A percentile compares a stretch with the other conserved stretches of the same genome.
Conservation (phyloP, 2,113 vertebrate species). For the Carlito syrichta region DNA sequence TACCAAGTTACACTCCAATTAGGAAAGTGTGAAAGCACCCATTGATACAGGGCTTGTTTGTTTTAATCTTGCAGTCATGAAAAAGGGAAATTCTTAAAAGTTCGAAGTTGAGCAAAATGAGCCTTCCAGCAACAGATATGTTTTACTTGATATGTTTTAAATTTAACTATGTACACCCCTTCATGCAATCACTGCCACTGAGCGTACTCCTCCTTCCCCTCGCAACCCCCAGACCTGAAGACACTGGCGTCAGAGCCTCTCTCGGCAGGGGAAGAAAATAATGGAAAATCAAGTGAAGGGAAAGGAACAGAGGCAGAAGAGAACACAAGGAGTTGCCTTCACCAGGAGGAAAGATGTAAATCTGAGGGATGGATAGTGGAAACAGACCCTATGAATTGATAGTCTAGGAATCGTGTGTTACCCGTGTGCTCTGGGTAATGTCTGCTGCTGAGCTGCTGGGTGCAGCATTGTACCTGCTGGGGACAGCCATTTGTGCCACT, state of each 20-base stretch:
- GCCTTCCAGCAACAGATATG: too few species aligned
- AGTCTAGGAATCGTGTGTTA: background rate
- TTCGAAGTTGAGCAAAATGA: background rate
- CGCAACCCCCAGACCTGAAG: too few species aligned
- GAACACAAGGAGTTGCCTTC: background rate
- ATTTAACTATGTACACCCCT: fast-evolving
- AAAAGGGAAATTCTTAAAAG: background rate
- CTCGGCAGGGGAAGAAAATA: background rate
- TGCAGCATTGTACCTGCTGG: fast-evolving
- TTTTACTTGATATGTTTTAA: background rate
- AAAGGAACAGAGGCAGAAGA: too few species aligned
- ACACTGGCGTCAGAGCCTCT: background rate
- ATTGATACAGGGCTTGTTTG: background rate
- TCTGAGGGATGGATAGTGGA: background rate
- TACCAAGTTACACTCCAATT: background rate
- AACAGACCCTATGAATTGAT: background rate
- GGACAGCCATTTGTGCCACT: too few species aligned
- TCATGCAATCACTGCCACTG: fast-evolving
- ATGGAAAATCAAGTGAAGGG: background rate
- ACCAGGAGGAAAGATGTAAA: background rate
- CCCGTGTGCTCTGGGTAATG: fast-evolving
- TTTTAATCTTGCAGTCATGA: background rate
- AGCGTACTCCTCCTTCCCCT: fast-evolving
- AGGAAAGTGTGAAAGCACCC: background rate
- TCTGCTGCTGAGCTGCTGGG: background rate